These are phyloP conservation scores for Campoplex capitator DNA, from an alignment of 2,888 invertebrate species.

Conservation along the genomic window DNA sequence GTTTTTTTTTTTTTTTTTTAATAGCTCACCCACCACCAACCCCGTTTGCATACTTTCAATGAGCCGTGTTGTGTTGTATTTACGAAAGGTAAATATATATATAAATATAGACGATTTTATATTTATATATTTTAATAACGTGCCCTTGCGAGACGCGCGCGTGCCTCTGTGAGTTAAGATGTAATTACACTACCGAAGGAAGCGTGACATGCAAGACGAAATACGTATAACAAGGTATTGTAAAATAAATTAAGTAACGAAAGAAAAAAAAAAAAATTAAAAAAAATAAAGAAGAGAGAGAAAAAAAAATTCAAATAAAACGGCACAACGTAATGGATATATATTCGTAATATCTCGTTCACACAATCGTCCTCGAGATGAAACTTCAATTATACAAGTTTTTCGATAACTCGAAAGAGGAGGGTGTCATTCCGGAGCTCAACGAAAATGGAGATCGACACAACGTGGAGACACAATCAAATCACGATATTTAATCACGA, in stretches of 20 bases:
- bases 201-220: conserved; percentile 84
- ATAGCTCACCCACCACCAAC: conserved; percentile 58
- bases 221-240: conserved; percentile 76
- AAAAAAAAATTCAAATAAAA: conserved; percentile 61
- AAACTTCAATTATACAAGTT: neutral
- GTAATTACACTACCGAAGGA: conserved; percentile 84
- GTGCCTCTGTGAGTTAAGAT: conserved; percentile 77
- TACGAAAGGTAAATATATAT: conserved; percentile 17
- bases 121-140: conserved; percentile 50
- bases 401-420: neutral
- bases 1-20: neutral
- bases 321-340: conserved; percentile 76
- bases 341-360: conserved; percentile 61
- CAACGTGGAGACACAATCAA: conserved; percentile 66
- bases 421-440: neutral
- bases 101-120: neutral
- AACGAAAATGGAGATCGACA: conserved; percentile 22
- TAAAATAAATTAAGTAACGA: conserved; percentile 26
- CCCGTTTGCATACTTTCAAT: conserved; percentile 34
- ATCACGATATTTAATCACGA: conserved; percentile 9
- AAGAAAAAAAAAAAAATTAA: conserved; percentile 36
- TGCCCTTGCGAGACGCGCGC: conserved; percentile 72
- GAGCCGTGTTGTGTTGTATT: conserved; percentile 33
- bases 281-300: conserved; percentile 57
- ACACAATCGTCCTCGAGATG: conserved; percentile 43